Percentiles rank a stretch among this genome's conserved stretches.
Conservation (phyloP, 1,140 invertebrate species). For the Sminthurinus signatus region DNA sequence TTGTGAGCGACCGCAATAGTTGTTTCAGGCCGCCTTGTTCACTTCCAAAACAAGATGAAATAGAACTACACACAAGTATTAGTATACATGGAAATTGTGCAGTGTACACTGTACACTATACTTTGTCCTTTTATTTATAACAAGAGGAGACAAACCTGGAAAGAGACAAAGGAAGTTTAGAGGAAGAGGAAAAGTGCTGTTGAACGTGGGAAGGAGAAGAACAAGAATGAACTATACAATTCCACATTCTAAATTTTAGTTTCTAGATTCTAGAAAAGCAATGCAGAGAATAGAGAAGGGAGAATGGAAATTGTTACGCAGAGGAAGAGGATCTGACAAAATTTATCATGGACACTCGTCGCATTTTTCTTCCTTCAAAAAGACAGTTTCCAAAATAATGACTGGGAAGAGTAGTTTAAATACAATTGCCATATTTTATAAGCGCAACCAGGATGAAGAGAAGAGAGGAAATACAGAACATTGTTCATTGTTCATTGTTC, state of each 20-base stretch:
- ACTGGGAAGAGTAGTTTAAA: slow-evolving; percentile 20
- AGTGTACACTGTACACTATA: no score
- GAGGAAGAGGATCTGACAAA: background rate
- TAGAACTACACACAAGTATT: no score
- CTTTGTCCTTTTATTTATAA: no score
- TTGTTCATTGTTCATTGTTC: no score
- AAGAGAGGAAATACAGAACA: no score
- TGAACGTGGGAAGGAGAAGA: background rate
- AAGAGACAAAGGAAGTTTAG: background rate
- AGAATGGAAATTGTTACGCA: background rate
- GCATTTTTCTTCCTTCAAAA: slow-evolving; percentile 15
- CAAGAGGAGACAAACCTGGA: background rate
- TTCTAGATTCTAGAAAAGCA: background rate
- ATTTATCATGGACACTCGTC: slow-evolving; percentile 20
- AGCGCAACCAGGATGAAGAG: background rate
- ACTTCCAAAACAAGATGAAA: no score
- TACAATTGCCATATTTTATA: slow-evolving; percentile 24
- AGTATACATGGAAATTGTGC: no score
- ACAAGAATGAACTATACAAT: background rate
- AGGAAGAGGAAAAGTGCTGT: background rate
- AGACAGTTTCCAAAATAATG: slow-evolving; percentile 3
- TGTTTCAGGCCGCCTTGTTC: no score
- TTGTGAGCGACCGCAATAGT: no score
- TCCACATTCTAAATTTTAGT: background rate
- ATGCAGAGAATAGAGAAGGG: background rate